phyloP scores from a whole-genome alignment of 2,113 vertebrate species.

The Mus spicilegus region DNA sequence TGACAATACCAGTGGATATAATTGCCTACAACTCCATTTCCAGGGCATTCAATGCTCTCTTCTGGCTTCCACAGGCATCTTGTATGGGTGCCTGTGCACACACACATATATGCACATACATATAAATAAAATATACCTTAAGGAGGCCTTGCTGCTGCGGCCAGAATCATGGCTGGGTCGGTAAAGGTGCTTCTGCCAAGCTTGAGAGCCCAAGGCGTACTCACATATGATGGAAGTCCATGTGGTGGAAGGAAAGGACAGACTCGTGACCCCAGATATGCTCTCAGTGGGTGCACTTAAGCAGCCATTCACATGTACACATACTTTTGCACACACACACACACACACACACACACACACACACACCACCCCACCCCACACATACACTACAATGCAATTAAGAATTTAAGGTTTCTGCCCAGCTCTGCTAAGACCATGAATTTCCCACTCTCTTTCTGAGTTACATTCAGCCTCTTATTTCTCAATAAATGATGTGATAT shows the following conservation, averaged over 20 bases:
- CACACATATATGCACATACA: neutral
- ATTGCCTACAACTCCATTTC: neutral
- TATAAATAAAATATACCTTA: neutral
- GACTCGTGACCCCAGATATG: too few relatives aligned
- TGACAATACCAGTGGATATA: neutral
- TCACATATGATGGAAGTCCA: neutral
- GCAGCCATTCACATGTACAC: neutral
- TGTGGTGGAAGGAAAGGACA: neutral
- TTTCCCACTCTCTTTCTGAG: constrained; percentile 80
- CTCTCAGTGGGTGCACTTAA: neutral
- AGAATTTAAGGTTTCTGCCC: neutral
- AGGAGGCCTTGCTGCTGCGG: neutral
- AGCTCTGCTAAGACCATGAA: neutral
- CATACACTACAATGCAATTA: neutral
- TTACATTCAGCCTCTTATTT: constrained; percentile 51
- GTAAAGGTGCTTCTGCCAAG: neutral
- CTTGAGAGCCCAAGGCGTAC: neutral
- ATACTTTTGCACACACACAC: neutral
- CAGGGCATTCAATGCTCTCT: neutral
- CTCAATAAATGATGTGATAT: neutral
- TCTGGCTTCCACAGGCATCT: neutral
- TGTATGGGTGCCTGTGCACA: neutral
- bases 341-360: neutral
- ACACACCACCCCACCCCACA: neutral
- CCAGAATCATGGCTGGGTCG: neutral